Percentiles rank a stretch among this genome's conserved stretches.
Conservation (phyloP, 2,888 invertebrate species). For the Agriopis aurantiaria region DNA sequence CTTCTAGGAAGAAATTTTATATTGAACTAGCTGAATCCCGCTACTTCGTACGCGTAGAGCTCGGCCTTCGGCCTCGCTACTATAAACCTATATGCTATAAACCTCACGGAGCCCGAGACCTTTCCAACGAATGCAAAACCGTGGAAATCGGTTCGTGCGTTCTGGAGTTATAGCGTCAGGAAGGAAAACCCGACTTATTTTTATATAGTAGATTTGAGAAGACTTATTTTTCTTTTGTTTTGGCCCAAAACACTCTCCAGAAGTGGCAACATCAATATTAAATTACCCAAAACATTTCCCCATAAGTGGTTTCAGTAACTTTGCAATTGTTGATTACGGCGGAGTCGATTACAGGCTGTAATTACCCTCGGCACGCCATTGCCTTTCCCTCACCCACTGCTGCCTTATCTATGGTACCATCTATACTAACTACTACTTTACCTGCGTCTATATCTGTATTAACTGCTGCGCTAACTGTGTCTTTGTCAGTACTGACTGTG, state of each 20-base stretch:
- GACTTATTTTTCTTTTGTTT: constrained; percentile 7
- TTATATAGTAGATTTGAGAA: too few relatives aligned
- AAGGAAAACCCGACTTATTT: too few relatives aligned
- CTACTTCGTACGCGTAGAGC: too few relatives aligned
- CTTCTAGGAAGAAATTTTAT: too few relatives aligned
- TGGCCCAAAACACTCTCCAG: constrained; percentile 19
- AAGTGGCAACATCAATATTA: constrained; percentile 54
- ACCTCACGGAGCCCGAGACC: too few relatives aligned
- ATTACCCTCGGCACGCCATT: constrained; percentile 48
- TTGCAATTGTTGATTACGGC: constrained; percentile 63
- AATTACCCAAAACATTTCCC: constrained; percentile 63
- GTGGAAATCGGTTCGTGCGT: too few relatives aligned
- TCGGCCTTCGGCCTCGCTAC: too few relatives aligned
- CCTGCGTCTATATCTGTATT: constrained; percentile 10
- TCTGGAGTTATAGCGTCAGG: too few relatives aligned
- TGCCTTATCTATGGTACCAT: constrained; percentile 18
- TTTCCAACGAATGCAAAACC: too few relatives aligned
- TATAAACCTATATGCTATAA: too few relatives aligned
- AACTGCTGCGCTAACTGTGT: constrained; percentile 10
- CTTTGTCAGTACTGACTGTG: not conserved
- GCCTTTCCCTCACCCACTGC: constrained; percentile 28
- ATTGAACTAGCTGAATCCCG: too few relatives aligned
- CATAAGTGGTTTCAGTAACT: constrained; percentile 63
- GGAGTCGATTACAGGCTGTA: constrained; percentile 54
- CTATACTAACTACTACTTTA: constrained; percentile 12